A percentile compares a stretch with the other conserved stretches of the same genome.
Conservation (phyloP, 2,797 vertebrate genomes). For the Odontamblyopus lacepedii region DNA sequence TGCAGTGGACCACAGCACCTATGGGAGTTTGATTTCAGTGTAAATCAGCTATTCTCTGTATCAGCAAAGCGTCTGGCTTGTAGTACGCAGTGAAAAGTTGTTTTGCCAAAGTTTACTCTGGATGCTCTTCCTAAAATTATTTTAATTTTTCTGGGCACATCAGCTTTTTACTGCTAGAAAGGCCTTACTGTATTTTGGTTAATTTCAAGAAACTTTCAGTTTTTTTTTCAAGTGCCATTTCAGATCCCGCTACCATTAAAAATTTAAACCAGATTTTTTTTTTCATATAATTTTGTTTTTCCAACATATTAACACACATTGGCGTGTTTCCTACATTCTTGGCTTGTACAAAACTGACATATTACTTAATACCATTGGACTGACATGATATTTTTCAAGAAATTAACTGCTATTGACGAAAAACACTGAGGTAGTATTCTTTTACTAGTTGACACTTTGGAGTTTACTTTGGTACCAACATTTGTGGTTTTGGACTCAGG, state of each 20-base stretch:
- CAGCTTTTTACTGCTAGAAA: no score
- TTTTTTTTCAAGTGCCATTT: no score
- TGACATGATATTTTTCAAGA: background rate
- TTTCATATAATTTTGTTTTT: background rate
- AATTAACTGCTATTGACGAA: conserved; percentile 3
- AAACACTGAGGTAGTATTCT: background rate
- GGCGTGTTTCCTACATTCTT: background rate
- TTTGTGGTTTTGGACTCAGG: background rate
- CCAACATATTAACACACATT: background rate
- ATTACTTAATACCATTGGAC: background rate
- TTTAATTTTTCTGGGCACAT: background rate
- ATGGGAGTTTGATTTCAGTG: background rate
- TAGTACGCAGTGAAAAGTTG: no score
- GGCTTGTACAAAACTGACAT: background rate
- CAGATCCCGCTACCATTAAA: no score
- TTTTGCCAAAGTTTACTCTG: background rate
- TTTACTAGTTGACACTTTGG: background rate
- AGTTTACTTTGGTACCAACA: background rate
- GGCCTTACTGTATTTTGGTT: background rate
- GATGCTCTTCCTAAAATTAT: background rate
- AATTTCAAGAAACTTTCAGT: background rate
- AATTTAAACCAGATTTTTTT: no score
- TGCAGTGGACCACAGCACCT: background rate
- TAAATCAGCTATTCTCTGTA: background rate
- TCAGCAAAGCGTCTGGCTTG: no score